Evolutionary conservation across 1,140 invertebrate species (phyloP).

Genomic region (Drosophila athabasca): DNA sequence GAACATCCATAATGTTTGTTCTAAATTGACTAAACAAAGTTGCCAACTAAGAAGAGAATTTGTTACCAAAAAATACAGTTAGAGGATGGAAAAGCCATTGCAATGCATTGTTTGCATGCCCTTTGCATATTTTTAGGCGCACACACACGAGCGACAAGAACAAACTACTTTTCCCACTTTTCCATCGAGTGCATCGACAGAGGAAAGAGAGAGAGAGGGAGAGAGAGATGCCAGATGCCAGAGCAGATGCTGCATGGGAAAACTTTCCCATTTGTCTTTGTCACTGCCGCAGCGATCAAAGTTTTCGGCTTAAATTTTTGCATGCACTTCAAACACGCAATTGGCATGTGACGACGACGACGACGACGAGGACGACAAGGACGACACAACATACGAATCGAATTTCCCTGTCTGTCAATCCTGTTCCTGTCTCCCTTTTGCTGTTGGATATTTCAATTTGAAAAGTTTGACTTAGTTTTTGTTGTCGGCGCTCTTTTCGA

Average conservation of each 20-base stretch:
- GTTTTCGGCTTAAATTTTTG: conserved; percentile 66
- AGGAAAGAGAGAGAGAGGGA: no score
- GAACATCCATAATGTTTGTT: no score
- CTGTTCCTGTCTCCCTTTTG: neutral
- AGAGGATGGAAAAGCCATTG: conserved; percentile 17
- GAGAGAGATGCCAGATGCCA: no score
- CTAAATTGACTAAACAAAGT: no score
- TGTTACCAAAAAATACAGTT: neutral
- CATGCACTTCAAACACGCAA: conserved; percentile 56
- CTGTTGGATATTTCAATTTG: conserved; percentile 59
- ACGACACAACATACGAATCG: conserved; percentile 51
- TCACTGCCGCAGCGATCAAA: conserved; percentile 44
- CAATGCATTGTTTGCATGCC: conserved; percentile 53
- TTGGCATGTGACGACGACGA: conserved; percentile 54
- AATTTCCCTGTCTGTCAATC: conserved; percentile 20
- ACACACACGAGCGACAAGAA: neutral
- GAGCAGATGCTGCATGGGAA: conserved; percentile 7
- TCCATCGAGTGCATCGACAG: conserved; percentile 16
- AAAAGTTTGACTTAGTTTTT: conserved; percentile 65
- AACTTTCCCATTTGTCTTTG: conserved; percentile 62
- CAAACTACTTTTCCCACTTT: conserved; percentile 29
- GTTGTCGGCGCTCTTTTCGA: conserved; percentile 53
- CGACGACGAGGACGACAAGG: no score
- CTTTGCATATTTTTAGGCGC: conserved; percentile 40
- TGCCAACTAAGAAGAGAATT: no score